Conservation (phyloP, 2,888 invertebrate genomes). For the Chaetogeoica ovagalla region DNA sequence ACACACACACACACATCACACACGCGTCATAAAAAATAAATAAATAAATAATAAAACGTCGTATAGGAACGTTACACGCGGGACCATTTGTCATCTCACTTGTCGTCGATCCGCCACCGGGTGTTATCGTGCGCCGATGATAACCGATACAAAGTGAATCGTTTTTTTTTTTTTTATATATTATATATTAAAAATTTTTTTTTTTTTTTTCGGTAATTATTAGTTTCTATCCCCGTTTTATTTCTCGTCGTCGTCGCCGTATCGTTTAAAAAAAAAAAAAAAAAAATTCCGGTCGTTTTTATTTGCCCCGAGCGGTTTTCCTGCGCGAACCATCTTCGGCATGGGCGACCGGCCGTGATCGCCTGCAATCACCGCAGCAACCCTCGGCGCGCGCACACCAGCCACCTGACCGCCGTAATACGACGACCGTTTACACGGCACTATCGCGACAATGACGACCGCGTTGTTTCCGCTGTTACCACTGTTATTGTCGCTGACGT, state of each 20-base stretch:
- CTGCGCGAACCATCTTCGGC: background rate
- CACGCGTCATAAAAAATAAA: background rate
- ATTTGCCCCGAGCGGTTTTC: background rate
- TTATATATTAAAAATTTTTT: background rate
- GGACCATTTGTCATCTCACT: background rate
- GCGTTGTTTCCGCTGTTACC: background rate
- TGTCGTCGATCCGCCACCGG: conserved; percentile 29
- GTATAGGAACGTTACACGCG: too few species aligned
- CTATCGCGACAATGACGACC: background rate
- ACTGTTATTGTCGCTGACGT: background rate
- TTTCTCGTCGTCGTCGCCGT: too few species aligned
- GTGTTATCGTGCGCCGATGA: conserved; percentile 39
- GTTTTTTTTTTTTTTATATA: background rate
- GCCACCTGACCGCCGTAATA: background rate
- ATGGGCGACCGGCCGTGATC: conserved; percentile 26
- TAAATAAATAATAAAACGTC: too few species aligned
- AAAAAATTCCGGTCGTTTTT: too few species aligned
- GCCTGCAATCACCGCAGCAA: background rate
- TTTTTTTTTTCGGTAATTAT: too few species aligned
- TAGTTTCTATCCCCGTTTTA: too few species aligned
- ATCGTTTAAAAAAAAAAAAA: too few species aligned
- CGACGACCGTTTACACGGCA: too few species aligned
- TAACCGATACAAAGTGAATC: background rate
- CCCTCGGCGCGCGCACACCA: background rate
- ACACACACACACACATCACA: background rate